phyloP scores from a whole-genome alignment of 2,113 vertebrate genomes.

The Haplotaxodon microlepis region DNA sequence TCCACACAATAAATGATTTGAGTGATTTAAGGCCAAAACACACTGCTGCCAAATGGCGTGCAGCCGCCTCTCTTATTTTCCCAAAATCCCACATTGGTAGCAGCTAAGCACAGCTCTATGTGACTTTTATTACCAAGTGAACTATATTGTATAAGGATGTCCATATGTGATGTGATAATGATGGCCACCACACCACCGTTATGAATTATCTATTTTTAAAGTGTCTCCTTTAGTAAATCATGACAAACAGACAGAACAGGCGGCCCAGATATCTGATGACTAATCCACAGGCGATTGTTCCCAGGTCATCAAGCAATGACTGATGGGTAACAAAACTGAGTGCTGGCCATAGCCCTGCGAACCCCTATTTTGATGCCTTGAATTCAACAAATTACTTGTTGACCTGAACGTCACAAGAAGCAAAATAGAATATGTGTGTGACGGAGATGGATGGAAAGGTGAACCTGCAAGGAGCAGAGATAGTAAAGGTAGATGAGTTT shows the following conservation, averaged over 20 bases:
- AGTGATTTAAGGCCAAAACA: background rate
- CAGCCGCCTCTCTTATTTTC: background rate
- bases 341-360: fast-evolving
- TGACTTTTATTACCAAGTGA: background rate
- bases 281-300: background rate
- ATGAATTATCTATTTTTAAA: background rate
- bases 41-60: background rate
- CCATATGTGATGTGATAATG: background rate
- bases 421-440: fast-evolving
- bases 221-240: background rate
- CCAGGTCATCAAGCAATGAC: background rate
- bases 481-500: background rate
- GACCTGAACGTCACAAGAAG: background rate
- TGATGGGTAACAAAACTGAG: background rate
- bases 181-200: background rate
- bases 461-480: background rate
- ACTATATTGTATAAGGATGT: background rate
- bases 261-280: background rate
- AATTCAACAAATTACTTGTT: background rate
- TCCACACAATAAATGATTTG: background rate
- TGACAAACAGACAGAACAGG: background rate
- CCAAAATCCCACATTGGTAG: background rate
- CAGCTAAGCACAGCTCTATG: background rate
- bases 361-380: background rate
- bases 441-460: background rate